phyloP scores from a whole-genome alignment of 2,113 vertebrate genomes.

The Hemiscyllium ocellatum region DNA sequence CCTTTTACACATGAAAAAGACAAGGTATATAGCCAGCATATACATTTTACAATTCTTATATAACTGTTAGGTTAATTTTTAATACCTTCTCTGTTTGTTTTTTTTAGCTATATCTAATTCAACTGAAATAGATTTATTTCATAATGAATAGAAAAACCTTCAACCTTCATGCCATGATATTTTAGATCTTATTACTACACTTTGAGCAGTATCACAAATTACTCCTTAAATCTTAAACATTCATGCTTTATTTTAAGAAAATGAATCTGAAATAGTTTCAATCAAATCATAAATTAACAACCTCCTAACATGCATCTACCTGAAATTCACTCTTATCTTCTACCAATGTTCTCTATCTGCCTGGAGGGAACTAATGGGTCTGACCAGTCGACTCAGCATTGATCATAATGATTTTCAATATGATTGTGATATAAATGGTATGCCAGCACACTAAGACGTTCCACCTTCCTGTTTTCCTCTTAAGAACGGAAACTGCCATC shows the following conservation, averaged over 20 bases:
- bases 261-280: not conserved
- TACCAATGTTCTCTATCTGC: not conserved
- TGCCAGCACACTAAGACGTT: slow-evolving; percentile 21
- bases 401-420: slow-evolving; percentile 34
- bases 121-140: slow-evolving; percentile 14
- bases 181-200: slow-evolving; percentile 1
- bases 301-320: not conserved
- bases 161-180: not conserved
- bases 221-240: not conserved
- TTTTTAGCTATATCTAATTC: not conserved
- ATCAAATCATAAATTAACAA: not conserved
- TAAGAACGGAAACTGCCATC: slow-evolving; percentile 1
- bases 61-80: slow-evolving; percentile 8
- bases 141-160: not conserved
- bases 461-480: slow-evolving; percentile 31
- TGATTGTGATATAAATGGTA: not conserved
- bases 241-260: not conserved
- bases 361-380: slow-evolving; percentile 5
- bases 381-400: slow-evolving; percentile 17
- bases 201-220: not conserved
- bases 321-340: not conserved
- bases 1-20: not conserved
- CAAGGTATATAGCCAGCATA: not conserved
- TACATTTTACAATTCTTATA: not conserved
- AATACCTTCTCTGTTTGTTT: not conserved